Percentiles rank a stretch among this genome's conserved stretches.
These are phyloP conservation scores for Drosophila yooni DNA, from an alignment of 2,888 invertebrate genomes.

Conservation along the genomic window DNA sequence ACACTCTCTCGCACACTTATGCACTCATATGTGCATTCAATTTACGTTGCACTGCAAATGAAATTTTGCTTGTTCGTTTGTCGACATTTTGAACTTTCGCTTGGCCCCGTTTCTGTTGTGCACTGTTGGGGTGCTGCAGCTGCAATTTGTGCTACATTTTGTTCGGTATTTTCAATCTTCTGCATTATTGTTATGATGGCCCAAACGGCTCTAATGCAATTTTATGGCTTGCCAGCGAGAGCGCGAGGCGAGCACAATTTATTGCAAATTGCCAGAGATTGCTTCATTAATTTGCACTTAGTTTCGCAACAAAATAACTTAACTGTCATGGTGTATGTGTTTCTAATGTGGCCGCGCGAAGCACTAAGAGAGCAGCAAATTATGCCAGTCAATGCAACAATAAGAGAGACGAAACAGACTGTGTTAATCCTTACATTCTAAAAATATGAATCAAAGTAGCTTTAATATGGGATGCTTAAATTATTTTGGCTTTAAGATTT, in stretches of 20 bases:
- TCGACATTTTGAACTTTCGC: conserved; percentile 74
- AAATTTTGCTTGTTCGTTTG: conserved; percentile 79
- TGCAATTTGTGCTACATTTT: conserved; percentile 40
- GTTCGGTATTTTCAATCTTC: conserved; percentile 56
- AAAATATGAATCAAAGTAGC: not conserved
- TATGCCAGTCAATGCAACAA: conserved; percentile 12
- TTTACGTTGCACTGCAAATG: conserved; percentile 81
- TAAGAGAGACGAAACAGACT: not conserved
- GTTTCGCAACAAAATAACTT: conserved; percentile 25
- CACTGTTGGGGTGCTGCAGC: conserved; percentile 10
- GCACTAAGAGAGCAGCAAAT: conserved; percentile 2
- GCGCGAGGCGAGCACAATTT: conserved; percentile 28
- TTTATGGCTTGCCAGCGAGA: conserved; percentile 49
- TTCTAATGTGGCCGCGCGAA: not conserved
- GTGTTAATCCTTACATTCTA: not conserved
- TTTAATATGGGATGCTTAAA: not conserved
- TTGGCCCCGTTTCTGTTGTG: conserved; percentile 55
- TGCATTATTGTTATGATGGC: conserved; percentile 63
- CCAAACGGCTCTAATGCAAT: conserved; percentile 62
- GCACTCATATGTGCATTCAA: conserved; percentile 64
- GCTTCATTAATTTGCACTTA: conserved; percentile 61
- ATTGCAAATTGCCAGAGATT: conserved; percentile 59
- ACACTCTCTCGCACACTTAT: conserved; percentile 16
- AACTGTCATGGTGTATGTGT: not conserved
- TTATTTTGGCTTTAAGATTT: not conserved